Conservation (phyloP, 1,140 invertebrate genomes). For the Formica exsecta region DNA sequence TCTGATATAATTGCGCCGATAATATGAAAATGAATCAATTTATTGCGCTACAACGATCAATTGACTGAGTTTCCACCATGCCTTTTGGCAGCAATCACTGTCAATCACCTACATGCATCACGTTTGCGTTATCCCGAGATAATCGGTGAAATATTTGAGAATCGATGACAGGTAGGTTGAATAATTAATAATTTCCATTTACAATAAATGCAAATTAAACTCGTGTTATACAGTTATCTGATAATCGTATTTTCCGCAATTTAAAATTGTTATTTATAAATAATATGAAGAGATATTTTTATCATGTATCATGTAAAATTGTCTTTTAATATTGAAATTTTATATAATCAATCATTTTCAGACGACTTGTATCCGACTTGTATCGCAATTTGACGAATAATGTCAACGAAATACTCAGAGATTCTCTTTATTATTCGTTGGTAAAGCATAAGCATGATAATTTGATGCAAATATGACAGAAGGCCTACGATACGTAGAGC, state of each 20-base stretch:
- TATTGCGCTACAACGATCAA: slow-evolving; percentile 33
- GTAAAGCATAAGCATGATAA: slow-evolving; percentile 35
- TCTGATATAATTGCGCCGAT: slow-evolving; percentile 14
- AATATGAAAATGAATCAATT: slow-evolving; percentile 30
- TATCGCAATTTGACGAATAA: slow-evolving; percentile 23
- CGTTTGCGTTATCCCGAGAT: slow-evolving; percentile 40
- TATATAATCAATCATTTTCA: neutral
- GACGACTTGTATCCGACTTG: neutral
- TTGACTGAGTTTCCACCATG: slow-evolving; percentile 9
- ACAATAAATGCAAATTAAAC: slow-evolving; percentile 51
- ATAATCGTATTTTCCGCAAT: slow-evolving; percentile 15
- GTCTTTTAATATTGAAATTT: neutral
- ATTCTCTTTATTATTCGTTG: slow-evolving; percentile 43
- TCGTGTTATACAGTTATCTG: slow-evolving; percentile 27
- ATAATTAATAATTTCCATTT: slow-evolving; percentile 58
- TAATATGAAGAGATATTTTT: neutral
- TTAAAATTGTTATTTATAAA: slow-evolving; percentile 29
- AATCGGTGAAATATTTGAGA: slow-evolving; percentile 48
- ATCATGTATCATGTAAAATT: neutral
- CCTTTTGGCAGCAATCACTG: slow-evolving; percentile 57
- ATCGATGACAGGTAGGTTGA: slow-evolving; percentile 41
- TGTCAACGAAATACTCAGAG: neutral
- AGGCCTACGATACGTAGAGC: neutral
- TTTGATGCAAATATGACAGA: slow-evolving; percentile 2
- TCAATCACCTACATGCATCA: slow-evolving; percentile 43